A percentile compares a stretch with the other conserved stretches of the same genome.
Evolutionary conservation across 2,797 vertebrate genomes (phyloP).

Genomic region (Acrocephalus scirpaceus): DNA sequence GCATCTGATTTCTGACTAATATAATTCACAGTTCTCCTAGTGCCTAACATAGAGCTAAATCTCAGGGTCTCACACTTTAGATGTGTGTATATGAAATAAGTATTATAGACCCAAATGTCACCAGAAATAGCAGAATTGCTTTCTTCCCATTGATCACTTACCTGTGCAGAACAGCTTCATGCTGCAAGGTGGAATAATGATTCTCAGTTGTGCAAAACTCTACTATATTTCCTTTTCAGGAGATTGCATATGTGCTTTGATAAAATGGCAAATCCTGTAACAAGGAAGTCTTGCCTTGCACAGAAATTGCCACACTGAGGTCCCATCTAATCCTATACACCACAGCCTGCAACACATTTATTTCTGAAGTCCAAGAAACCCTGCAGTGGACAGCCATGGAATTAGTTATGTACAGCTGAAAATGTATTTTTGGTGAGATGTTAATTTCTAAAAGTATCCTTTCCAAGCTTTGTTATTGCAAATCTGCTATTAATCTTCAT

Average conservation of each 20-base stretch:
- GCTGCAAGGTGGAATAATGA: not conserved
- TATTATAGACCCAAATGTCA: not conserved
- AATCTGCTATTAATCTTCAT: not conserved
- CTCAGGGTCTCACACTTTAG: not conserved
- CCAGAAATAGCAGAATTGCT: not conserved
- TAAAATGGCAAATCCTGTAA: not conserved
- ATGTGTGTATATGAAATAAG: not conserved
- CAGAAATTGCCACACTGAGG: not conserved
- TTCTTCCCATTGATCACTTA: not conserved
- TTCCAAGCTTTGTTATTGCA: not conserved
- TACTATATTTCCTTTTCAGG: not conserved
- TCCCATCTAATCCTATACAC: not conserved
- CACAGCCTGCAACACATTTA: not conserved
- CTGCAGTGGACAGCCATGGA: not conserved
- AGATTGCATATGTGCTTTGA: not conserved
- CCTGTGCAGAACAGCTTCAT: not conserved
- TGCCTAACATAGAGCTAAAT: not conserved
- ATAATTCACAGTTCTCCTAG: not conserved
- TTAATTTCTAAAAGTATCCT: not conserved
- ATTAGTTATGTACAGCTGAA: not conserved
- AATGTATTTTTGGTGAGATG: not conserved
- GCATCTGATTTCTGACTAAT: not conserved
- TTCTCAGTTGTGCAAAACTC: not conserved
- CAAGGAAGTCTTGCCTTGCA: not conserved
- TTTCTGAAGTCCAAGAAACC: not conserved